Percentiles rank a stretch among this genome's conserved stretches.
Conservation (phyloP, 1,140 invertebrate genomes). For the Bradynema listronoti region DNA sequence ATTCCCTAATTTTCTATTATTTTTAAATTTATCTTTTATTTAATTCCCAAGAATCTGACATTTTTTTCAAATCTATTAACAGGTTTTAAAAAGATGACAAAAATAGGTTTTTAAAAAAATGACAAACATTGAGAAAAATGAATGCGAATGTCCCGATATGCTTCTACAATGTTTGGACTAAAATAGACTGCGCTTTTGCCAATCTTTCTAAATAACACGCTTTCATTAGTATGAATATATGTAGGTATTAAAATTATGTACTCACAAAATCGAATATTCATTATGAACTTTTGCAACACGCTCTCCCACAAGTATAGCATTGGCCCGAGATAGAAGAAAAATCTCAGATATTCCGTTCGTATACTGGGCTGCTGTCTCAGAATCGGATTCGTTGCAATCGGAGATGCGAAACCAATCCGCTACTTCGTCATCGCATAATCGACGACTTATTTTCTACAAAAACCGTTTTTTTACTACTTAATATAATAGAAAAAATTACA, state of each 20-base stretch:
- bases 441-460: no score
- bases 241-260: not conserved
- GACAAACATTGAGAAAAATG: constrained; percentile 1
- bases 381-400: constrained; percentile 8
- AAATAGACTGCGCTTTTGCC: not conserved
- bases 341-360: not conserved
- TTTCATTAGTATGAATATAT: not conserved
- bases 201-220: not conserved
- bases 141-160: not conserved
- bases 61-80: no score
- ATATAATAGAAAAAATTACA: not conserved
- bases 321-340: not conserved
- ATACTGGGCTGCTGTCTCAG: not conserved
- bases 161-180: not conserved
- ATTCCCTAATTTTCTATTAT: no score
- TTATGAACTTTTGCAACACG: constrained; percentile 1
- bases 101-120: not conserved
- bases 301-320: not conserved
- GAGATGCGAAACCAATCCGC: not conserved
- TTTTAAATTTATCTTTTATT: no score
- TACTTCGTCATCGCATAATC: not conserved
- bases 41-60: no score
- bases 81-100: no score
- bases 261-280: not conserved
- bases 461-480: not conserved